Evolutionary conservation across 35 echinoderm and acorn worm species (phyloP), one percentile per base, ranked within the genome.

Genomic region (Ptychodera flava): DNA sequence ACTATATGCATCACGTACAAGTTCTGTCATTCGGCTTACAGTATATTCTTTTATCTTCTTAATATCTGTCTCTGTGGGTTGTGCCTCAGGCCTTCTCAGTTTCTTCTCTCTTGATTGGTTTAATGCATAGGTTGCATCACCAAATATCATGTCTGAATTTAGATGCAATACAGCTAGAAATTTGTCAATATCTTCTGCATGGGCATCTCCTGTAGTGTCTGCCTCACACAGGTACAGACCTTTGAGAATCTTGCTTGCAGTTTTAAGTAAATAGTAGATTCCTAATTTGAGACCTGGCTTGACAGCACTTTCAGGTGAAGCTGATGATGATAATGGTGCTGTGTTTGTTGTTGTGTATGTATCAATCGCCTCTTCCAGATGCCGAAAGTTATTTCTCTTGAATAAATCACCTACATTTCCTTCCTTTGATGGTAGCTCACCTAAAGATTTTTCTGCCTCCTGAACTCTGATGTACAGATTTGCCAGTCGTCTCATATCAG

Each of bases 61-160:
- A 28, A 93, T 79, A 34, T 93, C 92, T 32, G 80, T 34, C 78
- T 93, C 92, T 2, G 34, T 15, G 2, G 92, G 92, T n/a, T 77
- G 1, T 35, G 88, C 38, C 16, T 93, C 92, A 31, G 92, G 92
- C 29, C 85, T 87, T 76, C 92, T 90, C 12, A 93, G 53, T 83
- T 87, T 93, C 1, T 79, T 77, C 0, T 93, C 10, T 87, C 92
- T 82, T 2, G 28, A 16, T 80, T 90, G 83, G 28, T 93, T 36
- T 29, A 90, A 80, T 27, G 38, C 37, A 80, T 90, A 93, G 1
- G 32, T 33, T 16, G 88, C 92, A 88, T 93, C 92, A 32, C 92
- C 92, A 90, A 93, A 93, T 28, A 93, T 36, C 27, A 80, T 86
- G 80, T 93, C 34, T 22, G 86, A 29, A 77, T 86, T 93, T 1